Evolutionary conservation across 1,140 invertebrate genomes (phyloP), one percentile per base, ranked within the genome.

Genomic region (Zaprionus ornatus): DNA sequence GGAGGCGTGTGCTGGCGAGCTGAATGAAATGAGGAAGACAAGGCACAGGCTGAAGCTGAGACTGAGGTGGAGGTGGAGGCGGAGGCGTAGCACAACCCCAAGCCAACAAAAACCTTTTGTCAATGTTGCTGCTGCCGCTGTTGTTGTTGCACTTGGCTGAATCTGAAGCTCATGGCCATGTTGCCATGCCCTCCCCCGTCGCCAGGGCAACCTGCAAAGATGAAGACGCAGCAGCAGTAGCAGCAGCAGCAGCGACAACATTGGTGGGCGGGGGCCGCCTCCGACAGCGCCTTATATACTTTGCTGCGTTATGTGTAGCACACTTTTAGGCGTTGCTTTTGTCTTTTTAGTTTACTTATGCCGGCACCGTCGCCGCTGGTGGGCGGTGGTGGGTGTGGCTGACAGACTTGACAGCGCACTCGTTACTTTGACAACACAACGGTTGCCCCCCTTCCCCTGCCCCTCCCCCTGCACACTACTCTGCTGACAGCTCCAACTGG

Each of bases 301-400:
- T 15, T 40, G 61, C 48, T 29, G 66, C 69, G 66, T 82, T 87
- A 87, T 88, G 86, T 90, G 85, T 90, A 90, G 85, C 85, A 82
- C 79, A 90, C 81, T 90, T 88, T 90, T 90, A 85, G 85, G 85
- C 85, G 78, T 85, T 79, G 74, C 75, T 76, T 88, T 88, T 88
- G 85, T 88, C 85, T 88, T 88, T 90, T 88, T 90, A 90, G 85
- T 88, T 88, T 84, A 85, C 83, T 87, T 88, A 87, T 73, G 74
- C 68, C 52, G 67, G 25, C 29, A 32, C 29, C 29, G 29, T 9
- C 29, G 29, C 29, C 29, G 29, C 48, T 66, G 48, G 56, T 48
- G 48, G 17, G 21, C 10, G 19, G 27, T 29, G 27, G 23, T 62
- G 35, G 74, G 62, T 78, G 74, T 65, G 67, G 54, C 85, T 88